Conservation (phyloP, 2,888 invertebrate genomes). For the Pilophorus perplexus region DNA sequence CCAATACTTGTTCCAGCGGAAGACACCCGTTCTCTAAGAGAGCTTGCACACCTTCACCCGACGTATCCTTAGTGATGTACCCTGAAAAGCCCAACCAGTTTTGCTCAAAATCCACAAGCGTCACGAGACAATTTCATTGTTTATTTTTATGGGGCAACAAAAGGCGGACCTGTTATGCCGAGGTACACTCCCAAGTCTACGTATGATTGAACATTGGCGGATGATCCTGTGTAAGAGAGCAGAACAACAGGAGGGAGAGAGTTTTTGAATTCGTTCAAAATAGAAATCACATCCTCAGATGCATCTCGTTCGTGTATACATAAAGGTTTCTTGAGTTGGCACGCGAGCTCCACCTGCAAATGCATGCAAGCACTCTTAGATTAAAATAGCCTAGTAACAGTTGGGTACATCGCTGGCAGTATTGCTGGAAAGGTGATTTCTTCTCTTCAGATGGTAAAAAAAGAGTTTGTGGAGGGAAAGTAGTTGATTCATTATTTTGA, state of each 20-base stretch:
- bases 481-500: neutral
- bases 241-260: conserved; percentile 78
- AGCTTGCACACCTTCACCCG: conserved; percentile 83
- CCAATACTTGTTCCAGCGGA: conserved; percentile 78
- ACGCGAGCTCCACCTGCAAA: conserved; percentile 74
- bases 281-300: conserved; percentile 76
- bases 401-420: no score
- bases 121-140: no score
- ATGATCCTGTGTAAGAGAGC: conserved; percentile 88
- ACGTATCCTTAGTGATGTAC: conserved; percentile 87
- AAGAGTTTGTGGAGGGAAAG: no score
- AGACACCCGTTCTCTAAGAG: conserved; percentile 75
- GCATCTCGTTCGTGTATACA: conserved; percentile 92
- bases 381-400: no score
- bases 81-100: no score
- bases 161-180: conserved; percentile 48
- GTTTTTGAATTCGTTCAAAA: conserved; percentile 59
- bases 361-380: no score
- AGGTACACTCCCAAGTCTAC: conserved; percentile 63
- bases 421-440: no score
- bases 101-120: no score
- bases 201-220: conserved; percentile 78
- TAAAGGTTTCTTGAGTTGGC: conserved; percentile 79
- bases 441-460: no score
- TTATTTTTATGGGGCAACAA: no score